Evolutionary conservation across 1,140 invertebrate genomes (phyloP), one percentile per base, ranked within the genome.

Genomic region (Andrena cerasifolii): DNA sequence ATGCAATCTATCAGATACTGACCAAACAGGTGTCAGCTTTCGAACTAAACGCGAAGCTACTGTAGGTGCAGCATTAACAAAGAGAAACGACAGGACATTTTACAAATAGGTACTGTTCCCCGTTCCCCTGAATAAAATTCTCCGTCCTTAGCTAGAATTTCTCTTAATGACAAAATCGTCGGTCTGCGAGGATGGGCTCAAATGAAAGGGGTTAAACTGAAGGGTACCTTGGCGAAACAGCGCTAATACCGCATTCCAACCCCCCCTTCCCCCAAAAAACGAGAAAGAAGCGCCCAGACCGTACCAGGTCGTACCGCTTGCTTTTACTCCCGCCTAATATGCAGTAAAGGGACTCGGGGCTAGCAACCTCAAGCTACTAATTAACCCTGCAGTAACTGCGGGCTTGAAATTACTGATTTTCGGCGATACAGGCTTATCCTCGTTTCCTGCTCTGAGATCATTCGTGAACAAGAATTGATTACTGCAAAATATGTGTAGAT

Each of bases 241-340:
- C 76, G 82, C 80, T 83, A 83, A 83, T 83, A 79, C 76, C 82
- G 40, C 80, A 83, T 83, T 75, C 82, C 80, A 65, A n/a, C n/a
- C n/a, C n/a, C n/a, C n/a, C n/a, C n/a, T n/a, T n/a, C n/a, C 70
- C 76, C 80, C 82, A 74, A 31, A 82, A 80, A 68, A 70, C n/a
- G n/a, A n/a, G n/a, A 83, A 83, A 82, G 76, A 83, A 83, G 80
- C 71, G 82, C 61, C 66, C 40, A 74, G 80, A 79, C 68, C 68
- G 82, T 83, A 68, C 80, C 80, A 83, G 82, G 56, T 59, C 76
- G 82, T 83, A 49, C 81, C 56, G 61, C 78, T 77, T 84, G 66
- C 81, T 77, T 84, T 83, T 74, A 62, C 77, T 75, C 72, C 77
- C 53, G 47, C 45, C 71, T 84, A 83, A 83, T 83, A 83, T 79